Base-by-base conservation (phyloP, 2,888 invertebrate species). In the Cataglyphis albicans region DNA sequence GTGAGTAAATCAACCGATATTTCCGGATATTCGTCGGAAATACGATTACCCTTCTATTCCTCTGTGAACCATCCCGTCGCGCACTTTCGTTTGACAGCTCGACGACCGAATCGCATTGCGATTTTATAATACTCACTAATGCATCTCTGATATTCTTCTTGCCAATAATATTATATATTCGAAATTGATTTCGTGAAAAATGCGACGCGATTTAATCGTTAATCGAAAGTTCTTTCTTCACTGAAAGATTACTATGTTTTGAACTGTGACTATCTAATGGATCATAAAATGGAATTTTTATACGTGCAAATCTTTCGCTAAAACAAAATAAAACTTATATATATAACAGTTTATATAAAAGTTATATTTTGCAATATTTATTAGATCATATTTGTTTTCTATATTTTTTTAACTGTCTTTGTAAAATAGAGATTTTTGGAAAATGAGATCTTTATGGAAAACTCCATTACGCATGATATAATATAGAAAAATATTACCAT, bases 11-110 rank as follows among this genome's bases (percentile, higher is more conserved):
- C 82, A 48, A 59, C 57, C 83, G 81, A 67, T n/a, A 55, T 87
- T 18, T 52, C 48, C 78, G 89, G 88, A 88, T 89, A 89, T 89
- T 74, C 80, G 65, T 3, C 81, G 87, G 87, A 89, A 89, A 87
- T 78, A 25, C 75, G 85, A 89, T 88, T 89, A 89, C 70, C 52
- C 67, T 76, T 52, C 81, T 76, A 85, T 85, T 84, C 80, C 83
- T 83, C 87, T 73, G 85, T 81, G 21, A 29, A 21, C 3, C 63
- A 44, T 5, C 18, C 44, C 3, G 38, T 1, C n/a, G 29, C 9
- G 10, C 10, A n/a, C 9, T 59, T 35, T 44, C 35, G 18, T 80
- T 48, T 44, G 59, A 25, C 48, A 48, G 29, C 38, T 29, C 12
- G 35, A 18, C 35, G 55, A 25, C 0, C 4, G 15, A 38, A 10